Conservation (phyloP, 2,113 vertebrate species). For the Calcarius ornatus region DNA sequence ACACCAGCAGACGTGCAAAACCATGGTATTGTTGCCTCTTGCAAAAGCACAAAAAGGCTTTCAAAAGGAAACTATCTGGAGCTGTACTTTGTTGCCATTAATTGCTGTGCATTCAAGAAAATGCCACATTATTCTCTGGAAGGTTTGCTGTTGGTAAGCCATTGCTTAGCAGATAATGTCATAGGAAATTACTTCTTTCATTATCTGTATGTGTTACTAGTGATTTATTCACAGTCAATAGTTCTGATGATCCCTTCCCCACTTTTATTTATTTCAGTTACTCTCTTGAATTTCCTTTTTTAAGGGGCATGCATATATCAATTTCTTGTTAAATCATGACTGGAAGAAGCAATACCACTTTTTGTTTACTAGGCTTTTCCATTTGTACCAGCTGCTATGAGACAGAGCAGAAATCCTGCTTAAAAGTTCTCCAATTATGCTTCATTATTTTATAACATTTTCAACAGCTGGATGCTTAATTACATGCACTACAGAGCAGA, state of each 20-base stretch:
- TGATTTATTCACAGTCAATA: slow-evolving; percentile 21
- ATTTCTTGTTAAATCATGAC: not conserved
- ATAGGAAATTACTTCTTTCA: slow-evolving; percentile 14
- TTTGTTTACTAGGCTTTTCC: slow-evolving; percentile 23
- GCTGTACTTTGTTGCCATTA: not conserved
- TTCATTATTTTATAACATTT: slow-evolving; percentile 56
- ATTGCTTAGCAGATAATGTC: not conserved
- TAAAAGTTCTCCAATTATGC: slow-evolving; percentile 46
- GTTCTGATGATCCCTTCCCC: not conserved
- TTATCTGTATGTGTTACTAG: not conserved
- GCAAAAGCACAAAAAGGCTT: not conserved
- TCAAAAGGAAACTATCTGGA: not conserved
- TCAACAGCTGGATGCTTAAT: slow-evolving; percentile 63
- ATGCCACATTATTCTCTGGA: not conserved
- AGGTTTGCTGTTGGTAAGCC: not conserved
- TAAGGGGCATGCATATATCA: not conserved
- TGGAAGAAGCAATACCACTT: not conserved
- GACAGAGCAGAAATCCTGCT: slow-evolving; percentile 22
- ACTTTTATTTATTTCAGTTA: not conserved
- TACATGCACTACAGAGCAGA: slow-evolving; percentile 34
- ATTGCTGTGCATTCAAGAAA: not conserved
- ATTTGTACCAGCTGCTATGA: slow-evolving; percentile 32
- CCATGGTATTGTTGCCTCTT: not conserved
- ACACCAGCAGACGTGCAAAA: not conserved
- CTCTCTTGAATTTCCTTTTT: not conserved